phyloP scores from a whole-genome alignment of 2,113 vertebrate genomes.

The Sebastes schlegelii region DNA sequence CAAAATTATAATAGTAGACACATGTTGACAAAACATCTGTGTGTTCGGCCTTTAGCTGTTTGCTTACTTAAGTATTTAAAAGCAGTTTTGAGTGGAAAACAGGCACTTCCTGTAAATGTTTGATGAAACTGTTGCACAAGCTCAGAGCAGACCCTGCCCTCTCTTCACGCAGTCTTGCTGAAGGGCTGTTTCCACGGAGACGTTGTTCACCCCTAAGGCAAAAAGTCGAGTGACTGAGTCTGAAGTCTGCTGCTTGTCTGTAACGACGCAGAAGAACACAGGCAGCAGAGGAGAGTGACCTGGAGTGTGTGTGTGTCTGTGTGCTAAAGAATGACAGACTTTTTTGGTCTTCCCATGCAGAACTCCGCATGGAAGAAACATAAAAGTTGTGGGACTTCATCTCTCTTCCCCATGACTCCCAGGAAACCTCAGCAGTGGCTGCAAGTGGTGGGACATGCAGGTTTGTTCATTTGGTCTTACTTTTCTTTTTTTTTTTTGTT shows the following conservation, averaged over 20 bases:
- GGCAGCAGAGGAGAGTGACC: conserved; percentile 19
- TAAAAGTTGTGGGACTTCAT: conserved; percentile 84
- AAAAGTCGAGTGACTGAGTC: conserved; percentile 48
- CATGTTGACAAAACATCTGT: background rate
- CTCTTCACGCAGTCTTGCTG: conserved; percentile 48
- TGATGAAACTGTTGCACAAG: conserved; percentile 65
- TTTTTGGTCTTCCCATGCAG: conserved; percentile 62
- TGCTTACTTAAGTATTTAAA: conserved; percentile 2
- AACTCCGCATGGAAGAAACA: conserved; percentile 85
- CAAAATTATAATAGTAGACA: background rate
- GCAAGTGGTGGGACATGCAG: conserved; percentile 90
- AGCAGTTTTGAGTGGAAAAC: conserved; percentile 55
- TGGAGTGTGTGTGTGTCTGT: background rate
- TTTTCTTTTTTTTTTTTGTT: background rate
- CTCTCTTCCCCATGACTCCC: conserved; percentile 84
- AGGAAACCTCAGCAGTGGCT: conserved; percentile 88
- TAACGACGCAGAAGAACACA: conserved; percentile 6
- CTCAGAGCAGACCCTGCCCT: conserved; percentile 33
- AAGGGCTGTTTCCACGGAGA: conserved; percentile 76
- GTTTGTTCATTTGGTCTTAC: conserved; percentile 70
- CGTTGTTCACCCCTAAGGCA: conserved; percentile 33
- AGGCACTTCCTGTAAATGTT: conserved; percentile 72
- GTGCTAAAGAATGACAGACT: conserved; percentile 23
- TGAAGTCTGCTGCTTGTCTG: conserved; percentile 58
- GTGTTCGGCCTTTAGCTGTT: background rate